Conservation (phyloP, 2,888 invertebrate species). For the Eristalinus aeneus region DNA sequence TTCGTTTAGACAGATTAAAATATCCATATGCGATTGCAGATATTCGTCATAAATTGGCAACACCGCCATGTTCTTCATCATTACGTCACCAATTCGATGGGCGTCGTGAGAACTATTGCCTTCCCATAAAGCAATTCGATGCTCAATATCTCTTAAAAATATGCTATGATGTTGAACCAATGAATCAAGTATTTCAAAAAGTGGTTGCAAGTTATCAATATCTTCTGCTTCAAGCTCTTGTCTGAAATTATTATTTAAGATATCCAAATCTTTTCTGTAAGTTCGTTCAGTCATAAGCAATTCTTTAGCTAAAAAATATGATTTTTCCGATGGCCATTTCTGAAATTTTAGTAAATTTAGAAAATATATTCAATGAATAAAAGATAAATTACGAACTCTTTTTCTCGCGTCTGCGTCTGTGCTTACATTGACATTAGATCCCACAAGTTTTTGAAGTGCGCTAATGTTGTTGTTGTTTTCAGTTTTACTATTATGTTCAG, state of each 20-base stretch:
- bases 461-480: slow-evolving; percentile 75
- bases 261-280: slow-evolving; percentile 96
- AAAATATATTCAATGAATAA: neutral
- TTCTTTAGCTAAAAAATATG: slow-evolving; percentile 94
- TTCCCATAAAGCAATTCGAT: slow-evolving; percentile 88
- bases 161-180: slow-evolving; percentile 91
- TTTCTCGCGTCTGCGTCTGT: slow-evolving; percentile 78
- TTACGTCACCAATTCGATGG: slow-evolving; percentile 88
- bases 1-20: slow-evolving; percentile 90
- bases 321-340: slow-evolving; percentile 86
- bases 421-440: slow-evolving; percentile 69
- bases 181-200: slow-evolving; percentile 87
- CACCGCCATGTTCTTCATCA: slow-evolving; percentile 85
- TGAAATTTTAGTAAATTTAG: slow-evolving; percentile 73
- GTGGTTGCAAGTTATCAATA: slow-evolving; percentile 81
- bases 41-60: slow-evolving; percentile 87
- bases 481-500: slow-evolving; percentile 77
- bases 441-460: slow-evolving; percentile 35
- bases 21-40: slow-evolving; percentile 87
- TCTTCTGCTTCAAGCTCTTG: slow-evolving; percentile 86
- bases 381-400: slow-evolving; percentile 72
- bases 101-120: slow-evolving; percentile 82
- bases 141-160: slow-evolving; percentile 90
- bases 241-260: slow-evolving; percentile 91
- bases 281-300: slow-evolving; percentile 97